phyloP scores from a whole-genome alignment of 1,140 invertebrate genomes.

The Lepidotrigona ventralis region DNA sequence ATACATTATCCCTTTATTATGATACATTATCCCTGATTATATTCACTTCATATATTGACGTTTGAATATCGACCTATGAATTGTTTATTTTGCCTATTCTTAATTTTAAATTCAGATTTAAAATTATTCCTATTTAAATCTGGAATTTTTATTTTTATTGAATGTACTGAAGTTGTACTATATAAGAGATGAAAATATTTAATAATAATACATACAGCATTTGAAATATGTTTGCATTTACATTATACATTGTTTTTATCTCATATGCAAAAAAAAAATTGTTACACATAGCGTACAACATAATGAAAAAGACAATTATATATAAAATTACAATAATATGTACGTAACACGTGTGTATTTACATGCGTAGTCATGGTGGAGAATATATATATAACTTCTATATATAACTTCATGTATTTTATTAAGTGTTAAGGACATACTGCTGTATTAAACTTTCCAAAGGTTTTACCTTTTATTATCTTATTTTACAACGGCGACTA shows the following conservation, averaged over 20 bases:
- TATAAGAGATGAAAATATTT: neutral
- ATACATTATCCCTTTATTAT: conserved; percentile 22
- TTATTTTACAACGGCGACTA: neutral
- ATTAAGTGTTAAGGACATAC: neutral
- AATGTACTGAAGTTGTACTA: neutral
- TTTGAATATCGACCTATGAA: neutral
- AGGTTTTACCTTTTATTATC: neutral
- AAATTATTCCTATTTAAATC: neutral
- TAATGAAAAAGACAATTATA: neutral
- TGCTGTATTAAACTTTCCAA: neutral
- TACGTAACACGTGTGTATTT: no score
- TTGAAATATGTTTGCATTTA: neutral
- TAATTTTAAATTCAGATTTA: neutral
- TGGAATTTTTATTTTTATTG: neutral
- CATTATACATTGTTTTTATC: neutral
- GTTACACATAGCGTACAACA: neutral
- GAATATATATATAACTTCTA: conserved; percentile 9
- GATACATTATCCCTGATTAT: neutral
- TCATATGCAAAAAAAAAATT: neutral
- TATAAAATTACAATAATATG: neutral
- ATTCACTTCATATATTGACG: conserved; percentile 1
- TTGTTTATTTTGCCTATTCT: neutral
- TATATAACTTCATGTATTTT: neutral
- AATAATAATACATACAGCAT: neutral
- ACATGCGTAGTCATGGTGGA: neutral